Evolutionary conservation across 2,888 invertebrate genomes (phyloP), one percentile per base, ranked within the genome.

Genomic region (Melanostoma scalare): DNA sequence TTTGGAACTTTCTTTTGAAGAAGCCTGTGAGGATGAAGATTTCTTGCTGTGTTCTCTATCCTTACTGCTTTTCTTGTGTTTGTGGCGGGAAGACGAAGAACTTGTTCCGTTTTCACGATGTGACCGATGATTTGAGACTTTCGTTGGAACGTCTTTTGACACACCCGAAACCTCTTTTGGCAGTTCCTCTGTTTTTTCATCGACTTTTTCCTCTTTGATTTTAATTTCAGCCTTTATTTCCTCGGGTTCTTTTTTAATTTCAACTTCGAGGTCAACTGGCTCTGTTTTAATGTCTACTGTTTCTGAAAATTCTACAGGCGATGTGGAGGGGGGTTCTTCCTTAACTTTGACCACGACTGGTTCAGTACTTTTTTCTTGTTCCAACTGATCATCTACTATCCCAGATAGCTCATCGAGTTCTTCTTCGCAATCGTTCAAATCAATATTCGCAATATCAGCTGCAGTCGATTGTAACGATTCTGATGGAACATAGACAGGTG

Each of bases 401-500:
- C 85, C 87, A 4, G 86, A 85, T 5, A 88, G 67, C 53, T 88
- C 87, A n/a, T 87, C 86, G 5, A 88, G 67, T 46, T 88, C 88
- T 42, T 88, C 88, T 20, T 86, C 85, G 31, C 88, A 88, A 65
- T 87, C 87, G 30, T 87, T 87, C 4, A 88, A 77, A 79, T 87
- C 85, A 42, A 88, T 68, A 3, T 79, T 58, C 63, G 61, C 38
- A 55, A 30, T 48, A 60, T n/a, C 77, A 72, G 82, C 87, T 68
- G 56, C 75, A 4, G 46, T 69, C 4, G 67, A 42, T 76, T 74
- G 61, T 8, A 53, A 71, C 33, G 3, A 76, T 52, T 85, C 80
- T 4, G 87, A 88, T 30, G 91, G 91, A 9, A 90, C 89, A 86
- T 91, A 91, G n/a, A 88, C 87, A 2, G 91, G 91, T 0, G 87